Evolutionary conservation across 2,113 vertebrate species (phyloP).

Genomic region (Pseudorectes ferrugineus): DNA sequence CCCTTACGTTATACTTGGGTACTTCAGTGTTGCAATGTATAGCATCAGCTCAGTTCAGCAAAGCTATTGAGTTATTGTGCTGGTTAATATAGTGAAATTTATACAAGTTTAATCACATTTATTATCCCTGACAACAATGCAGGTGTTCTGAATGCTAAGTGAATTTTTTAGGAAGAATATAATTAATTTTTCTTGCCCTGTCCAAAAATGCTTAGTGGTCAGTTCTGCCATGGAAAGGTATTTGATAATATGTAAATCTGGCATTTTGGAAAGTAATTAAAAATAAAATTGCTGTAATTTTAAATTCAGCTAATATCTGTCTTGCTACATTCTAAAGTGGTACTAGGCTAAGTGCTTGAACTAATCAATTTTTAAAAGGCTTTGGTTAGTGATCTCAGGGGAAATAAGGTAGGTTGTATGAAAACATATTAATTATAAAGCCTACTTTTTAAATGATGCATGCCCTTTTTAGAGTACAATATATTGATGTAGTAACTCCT

Average conservation of each 20-base stretch:
- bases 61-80: constrained; percentile 62
- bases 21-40: constrained; percentile 24
- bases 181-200: constrained; percentile 68
- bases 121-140: constrained; percentile 72
- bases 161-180: constrained; percentile 53
- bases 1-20: not conserved
- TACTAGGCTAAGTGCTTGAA: constrained; percentile 60
- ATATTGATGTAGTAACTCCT: constrained; percentile 50
- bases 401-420: constrained; percentile 55
- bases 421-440: constrained; percentile 63
- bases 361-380: constrained; percentile 61
- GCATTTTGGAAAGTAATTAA: constrained; percentile 72
- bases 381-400: constrained; percentile 56
- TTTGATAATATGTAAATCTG: constrained; percentile 74
- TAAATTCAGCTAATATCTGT: constrained; percentile 58
- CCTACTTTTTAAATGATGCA: constrained; percentile 56
- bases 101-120: constrained; percentile 74
- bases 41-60: constrained; percentile 38
- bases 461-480: constrained; percentile 34
- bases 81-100: constrained; percentile 68
- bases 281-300: constrained; percentile 66
- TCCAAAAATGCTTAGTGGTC: constrained; percentile 73
- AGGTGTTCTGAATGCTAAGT: constrained; percentile 70
- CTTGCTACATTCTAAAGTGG: constrained; percentile 34
- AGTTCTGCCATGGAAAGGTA: constrained; percentile 68